Percentiles rank a stretch among this genome's conserved stretches.
Evolutionary conservation across 1,140 invertebrate species (phyloP).

Genomic region (Meteorus sp.): DNA sequence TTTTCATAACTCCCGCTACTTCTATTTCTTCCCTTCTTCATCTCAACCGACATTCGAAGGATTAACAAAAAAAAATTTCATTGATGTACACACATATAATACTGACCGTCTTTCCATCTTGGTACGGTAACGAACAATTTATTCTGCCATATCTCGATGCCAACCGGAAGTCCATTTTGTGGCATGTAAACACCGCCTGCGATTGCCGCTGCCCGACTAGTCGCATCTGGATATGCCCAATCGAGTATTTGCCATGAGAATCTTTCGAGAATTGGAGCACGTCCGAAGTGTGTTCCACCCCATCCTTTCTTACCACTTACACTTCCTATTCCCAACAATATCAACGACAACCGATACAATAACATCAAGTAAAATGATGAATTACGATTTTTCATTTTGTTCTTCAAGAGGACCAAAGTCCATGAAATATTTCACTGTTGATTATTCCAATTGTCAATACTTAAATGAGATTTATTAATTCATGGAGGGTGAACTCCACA

Average conservation of each 20-base stretch:
- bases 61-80: too few species aligned
- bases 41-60: too few species aligned
- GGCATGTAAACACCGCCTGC: constrained; percentile 67
- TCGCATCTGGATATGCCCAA: constrained; percentile 69
- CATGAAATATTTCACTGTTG: too few species aligned
- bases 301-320: constrained; percentile 15
- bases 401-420: too few species aligned
- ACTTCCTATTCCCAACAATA: background rate
- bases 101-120: constrained; percentile 69
- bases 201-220: constrained; percentile 65
- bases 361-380: background rate
- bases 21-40: too few species aligned
- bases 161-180: constrained; percentile 76
- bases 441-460: too few species aligned
- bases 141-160: constrained; percentile 76
- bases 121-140: constrained; percentile 79
- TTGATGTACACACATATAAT: constrained; percentile 5
- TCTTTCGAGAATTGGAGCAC: constrained; percentile 64
- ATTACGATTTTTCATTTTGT: background rate
- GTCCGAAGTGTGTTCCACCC: constrained; percentile 33
- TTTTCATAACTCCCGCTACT: too few species aligned
- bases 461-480: too few species aligned
- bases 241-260: constrained; percentile 77
- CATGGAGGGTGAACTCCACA: too few species aligned
- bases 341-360: background rate